Conservation (phyloP, 1,140 invertebrate genomes). For the Ips nitidus region DNA sequence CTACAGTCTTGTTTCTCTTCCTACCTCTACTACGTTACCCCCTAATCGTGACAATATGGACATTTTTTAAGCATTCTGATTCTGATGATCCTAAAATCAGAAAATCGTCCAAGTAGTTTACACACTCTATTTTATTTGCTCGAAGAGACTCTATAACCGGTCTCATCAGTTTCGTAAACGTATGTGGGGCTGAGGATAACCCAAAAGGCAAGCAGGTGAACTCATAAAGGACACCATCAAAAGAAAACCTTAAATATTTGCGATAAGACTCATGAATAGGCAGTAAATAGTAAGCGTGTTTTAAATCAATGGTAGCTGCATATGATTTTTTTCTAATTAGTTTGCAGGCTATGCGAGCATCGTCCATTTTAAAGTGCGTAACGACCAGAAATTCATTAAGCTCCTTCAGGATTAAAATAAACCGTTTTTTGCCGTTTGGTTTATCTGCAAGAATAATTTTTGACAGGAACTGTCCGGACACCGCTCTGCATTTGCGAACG, state of each 20-base stretch:
- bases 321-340: neutral
- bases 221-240: neutral
- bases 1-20: too few species aligned
- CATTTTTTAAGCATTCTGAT: neutral
- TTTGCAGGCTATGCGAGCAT: neutral
- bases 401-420: conserved; percentile 9
- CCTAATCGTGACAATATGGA: too few species aligned
- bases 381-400: neutral
- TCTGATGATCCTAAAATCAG: neutral
- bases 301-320: neutral
- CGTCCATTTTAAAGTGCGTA: conserved; percentile 12
- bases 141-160: neutral
- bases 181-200: neutral
- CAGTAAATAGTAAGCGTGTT: conserved; percentile 7
- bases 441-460: neutral
- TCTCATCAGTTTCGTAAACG: conserved; percentile 17
- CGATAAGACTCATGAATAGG: conserved; percentile 2
- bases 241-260: conserved; percentile 1
- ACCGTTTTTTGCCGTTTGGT: neutral
- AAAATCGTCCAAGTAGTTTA: conserved; percentile 4
- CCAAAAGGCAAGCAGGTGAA: conserved; percentile 10
- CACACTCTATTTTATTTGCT: neutral
- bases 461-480: neutral
- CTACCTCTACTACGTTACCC: too few species aligned
- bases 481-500: neutral